Evolutionary conservation across 2,888 invertebrate species (phyloP), one percentile per base, ranked within the genome.

Genomic region (Ochropleura plecta): DNA sequence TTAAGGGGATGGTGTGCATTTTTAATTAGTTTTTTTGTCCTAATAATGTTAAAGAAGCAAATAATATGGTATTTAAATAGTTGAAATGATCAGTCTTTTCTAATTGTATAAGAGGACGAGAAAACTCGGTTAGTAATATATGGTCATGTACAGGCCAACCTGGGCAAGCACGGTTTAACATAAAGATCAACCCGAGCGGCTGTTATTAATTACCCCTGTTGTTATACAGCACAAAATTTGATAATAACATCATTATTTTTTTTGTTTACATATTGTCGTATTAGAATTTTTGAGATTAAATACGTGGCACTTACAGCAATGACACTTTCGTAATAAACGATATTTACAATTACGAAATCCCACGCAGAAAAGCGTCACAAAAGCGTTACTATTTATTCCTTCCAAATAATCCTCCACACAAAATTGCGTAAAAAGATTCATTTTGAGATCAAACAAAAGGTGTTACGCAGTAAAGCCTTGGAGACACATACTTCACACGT

Each of bases 1-100:
- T 88, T 88, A 83, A 87, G 87, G 85, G 72, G 79, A 73, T 53
- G 79, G 14, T 57, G 18, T 42, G 10, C 30, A 48, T 40, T 62
- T 20, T 16, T 20, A 16, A 20, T 46, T 55, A 1, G 7, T 30
- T 14, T 14, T 30, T 42, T n/a, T n/a, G 9, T 20, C 5, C 20
- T 9, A 16, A 20, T 10, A 10, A 48, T 64, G 16, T 10, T 18
- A 30, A 18, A 30, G 10, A 12, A 48, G 16, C 6, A 48, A 30
- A 64, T 18, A 7, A 63, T 30, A 46, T 14, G 16, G 64, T 48
- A 7, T 5, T 7, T 16, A 14, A n/a, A 0, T 63, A 14, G 2
- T 20, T 44, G 14, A 44, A 20, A 63, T 3, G n/a, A 9, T 9
- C 16, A 44, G 51, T 51, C 18, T 18, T 51, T 3, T 8, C 18